Conservation (phyloP, 2,888 invertebrate species). For the Itoplectis maculator region DNA sequence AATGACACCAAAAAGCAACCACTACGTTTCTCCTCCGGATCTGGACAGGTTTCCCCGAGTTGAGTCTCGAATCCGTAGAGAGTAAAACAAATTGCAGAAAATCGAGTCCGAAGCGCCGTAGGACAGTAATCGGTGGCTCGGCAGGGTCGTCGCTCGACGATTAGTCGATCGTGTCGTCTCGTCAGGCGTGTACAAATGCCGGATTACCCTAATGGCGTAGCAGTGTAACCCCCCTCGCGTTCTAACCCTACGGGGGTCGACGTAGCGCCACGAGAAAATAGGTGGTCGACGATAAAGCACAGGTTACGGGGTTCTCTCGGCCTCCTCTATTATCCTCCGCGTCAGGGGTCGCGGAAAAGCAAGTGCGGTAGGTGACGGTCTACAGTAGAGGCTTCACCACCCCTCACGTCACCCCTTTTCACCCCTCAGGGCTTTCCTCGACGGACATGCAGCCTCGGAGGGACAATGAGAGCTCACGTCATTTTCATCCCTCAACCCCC, state of each 20-base stretch:
- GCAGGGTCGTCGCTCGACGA: constrained; percentile 56
- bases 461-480: constrained; percentile 42
- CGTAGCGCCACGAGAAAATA: constrained; percentile 69
- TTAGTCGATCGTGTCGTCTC: constrained; percentile 66
- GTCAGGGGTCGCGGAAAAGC: constrained; percentile 38
- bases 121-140: constrained; percentile 2
- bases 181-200: constrained; percentile 70
- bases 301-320: constrained; percentile 60
- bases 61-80: not conserved
- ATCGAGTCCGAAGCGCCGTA: not conserved
- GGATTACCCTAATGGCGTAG: constrained; percentile 76
- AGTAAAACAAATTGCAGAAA: constrained; percentile 29
- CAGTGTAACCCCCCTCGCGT: constrained; percentile 71
- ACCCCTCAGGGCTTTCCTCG: constrained; percentile 24
- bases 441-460: constrained; percentile 30
- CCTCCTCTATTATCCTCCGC: not conserved
- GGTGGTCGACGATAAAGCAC: constrained; percentile 72
- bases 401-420: no score
- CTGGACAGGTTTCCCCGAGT: no score
- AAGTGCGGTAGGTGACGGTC: constrained; percentile 14
- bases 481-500: constrained; percentile 59
- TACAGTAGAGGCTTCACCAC: constrained; percentile 13
- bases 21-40: no score
- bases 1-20: no score
- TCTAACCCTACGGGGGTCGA: not conserved